Percentiles rank a stretch among this genome's conserved stretches.
phyloP scores from a whole-genome alignment of 2,797 vertebrate species.

The Gastrophryne carolinensis region DNA sequence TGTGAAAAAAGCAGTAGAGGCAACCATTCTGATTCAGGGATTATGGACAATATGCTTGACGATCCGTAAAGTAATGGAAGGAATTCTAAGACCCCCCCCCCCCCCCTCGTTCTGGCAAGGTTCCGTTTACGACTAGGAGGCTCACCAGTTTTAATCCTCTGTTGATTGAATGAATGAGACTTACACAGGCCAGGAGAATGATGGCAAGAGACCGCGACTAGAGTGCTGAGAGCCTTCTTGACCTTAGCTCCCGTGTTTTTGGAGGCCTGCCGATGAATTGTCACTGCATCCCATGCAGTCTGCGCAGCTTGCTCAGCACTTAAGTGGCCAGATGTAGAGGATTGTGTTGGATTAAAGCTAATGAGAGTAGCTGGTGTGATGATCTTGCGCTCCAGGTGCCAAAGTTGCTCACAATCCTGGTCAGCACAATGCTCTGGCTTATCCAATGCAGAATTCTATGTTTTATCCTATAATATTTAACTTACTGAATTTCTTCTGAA shows the following conservation, averaged over 20 bases:
- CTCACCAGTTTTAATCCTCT: constrained; percentile 44
- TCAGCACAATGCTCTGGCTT: neutral
- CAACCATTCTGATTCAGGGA: constrained; percentile 47
- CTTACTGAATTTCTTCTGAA: neutral
- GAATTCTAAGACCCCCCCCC: constrained; percentile 31
- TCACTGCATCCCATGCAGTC: neutral
- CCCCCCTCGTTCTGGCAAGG: neutral
- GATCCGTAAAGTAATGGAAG: constrained; percentile 43
- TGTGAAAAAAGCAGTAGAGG: constrained; percentile 50
- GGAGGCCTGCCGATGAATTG: constrained; percentile 25
- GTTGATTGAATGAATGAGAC: constrained; percentile 45
- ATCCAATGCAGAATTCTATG: neutral
- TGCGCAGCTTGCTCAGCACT: neutral
- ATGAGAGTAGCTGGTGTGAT: constrained; percentile 16
- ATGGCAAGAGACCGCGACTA: constrained; percentile 2
- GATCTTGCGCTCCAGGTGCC: neutral
- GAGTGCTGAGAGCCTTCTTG: constrained; percentile 29
- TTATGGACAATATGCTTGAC: constrained; percentile 52
- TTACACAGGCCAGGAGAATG: constrained; percentile 8
- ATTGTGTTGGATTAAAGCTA: constrained; percentile 7
- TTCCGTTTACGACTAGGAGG: constrained; percentile 34
- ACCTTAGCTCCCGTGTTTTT: constrained; percentile 29
- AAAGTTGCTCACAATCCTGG: neutral
- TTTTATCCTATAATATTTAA: neutral
- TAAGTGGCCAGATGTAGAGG: constrained; percentile 19